Percentiles rank a stretch among this genome's conserved stretches.
Evolutionary conservation across 2,888 invertebrate genomes (phyloP).

Genomic region (Cerceris rybyensis): DNA sequence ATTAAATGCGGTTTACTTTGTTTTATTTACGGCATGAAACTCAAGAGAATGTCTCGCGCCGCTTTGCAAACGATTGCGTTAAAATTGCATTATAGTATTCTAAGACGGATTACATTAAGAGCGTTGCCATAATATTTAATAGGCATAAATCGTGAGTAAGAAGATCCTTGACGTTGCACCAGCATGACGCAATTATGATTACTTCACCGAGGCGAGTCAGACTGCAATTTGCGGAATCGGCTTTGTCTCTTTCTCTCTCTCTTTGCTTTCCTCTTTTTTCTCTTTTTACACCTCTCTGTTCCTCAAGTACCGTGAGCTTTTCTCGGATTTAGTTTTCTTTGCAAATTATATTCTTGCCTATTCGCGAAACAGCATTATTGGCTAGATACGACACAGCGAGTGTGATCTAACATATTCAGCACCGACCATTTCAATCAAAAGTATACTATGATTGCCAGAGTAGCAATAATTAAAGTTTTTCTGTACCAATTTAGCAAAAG

Average conservation of each 20-base stretch:
- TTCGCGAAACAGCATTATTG: too few species aligned
- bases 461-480: too few species aligned
- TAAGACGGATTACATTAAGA: conserved; percentile 22
- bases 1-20: background rate
- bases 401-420: too few species aligned
- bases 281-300: too few species aligned
- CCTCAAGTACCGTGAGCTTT: too few species aligned
- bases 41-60: background rate
- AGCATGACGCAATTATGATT: conserved; percentile 50
- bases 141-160: conserved; percentile 31
- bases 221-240: conserved; percentile 30
- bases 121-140: conserved; percentile 39
- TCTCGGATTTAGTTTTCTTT: too few species aligned
- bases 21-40: background rate
- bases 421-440: too few species aligned
- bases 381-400: too few species aligned
- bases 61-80: background rate
- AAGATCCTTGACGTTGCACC: conserved; percentile 38
- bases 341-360: too few species aligned
- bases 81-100: conserved; percentile 11
- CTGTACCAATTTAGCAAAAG: too few species aligned
- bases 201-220: conserved; percentile 29
- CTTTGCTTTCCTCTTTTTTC: too few species aligned
- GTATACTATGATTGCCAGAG: too few species aligned
- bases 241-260: background rate